Conservation (phyloP, 2,113 vertebrate species). For the Artemisiospiza belli region DNA sequence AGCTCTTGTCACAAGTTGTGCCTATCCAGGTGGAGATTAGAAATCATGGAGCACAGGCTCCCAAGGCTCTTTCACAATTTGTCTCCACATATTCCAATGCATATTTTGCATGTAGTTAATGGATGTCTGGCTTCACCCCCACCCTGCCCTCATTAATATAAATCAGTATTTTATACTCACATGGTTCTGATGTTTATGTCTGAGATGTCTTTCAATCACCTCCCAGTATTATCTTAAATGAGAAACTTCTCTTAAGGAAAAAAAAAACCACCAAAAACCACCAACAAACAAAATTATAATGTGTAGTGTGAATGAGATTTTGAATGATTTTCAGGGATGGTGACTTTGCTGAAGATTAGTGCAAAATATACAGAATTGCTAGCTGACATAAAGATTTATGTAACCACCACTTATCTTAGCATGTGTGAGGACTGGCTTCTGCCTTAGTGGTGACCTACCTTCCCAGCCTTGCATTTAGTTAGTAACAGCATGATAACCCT, state of each 20-base stretch:
- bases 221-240: background rate
- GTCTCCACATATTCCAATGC: background rate
- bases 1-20: background rate
- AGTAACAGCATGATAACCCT: conserved; percentile 15
- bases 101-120: background rate
- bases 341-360: background rate
- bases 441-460: background rate
- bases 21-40: background rate
- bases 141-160: accelerated
- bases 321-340: background rate
- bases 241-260: background rate
- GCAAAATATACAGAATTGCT: background rate
- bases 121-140: background rate
- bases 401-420: background rate
- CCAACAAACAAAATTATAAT: background rate
- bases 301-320: background rate
- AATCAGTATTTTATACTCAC: background rate
- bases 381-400: background rate
- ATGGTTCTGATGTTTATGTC: background rate
- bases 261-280: background rate
- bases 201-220: background rate
- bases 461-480: background rate
- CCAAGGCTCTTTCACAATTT: background rate
- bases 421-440: background rate
- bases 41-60: background rate